Evolutionary conservation across 64 coral and sea anemone genomes (phyloP).

Genomic region (Porites lutea): DNA sequence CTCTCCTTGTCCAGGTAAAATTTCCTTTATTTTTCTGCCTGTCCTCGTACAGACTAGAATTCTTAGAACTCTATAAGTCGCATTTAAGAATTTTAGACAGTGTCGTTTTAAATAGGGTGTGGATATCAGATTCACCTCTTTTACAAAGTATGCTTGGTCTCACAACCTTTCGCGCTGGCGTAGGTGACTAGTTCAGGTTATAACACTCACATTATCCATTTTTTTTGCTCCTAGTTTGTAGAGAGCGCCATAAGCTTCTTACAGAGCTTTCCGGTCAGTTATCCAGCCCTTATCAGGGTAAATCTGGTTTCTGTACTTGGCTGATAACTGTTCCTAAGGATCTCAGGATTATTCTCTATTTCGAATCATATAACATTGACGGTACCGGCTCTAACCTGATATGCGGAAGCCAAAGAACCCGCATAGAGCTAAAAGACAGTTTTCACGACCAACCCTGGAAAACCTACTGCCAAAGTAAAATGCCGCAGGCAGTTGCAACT

Average conservation of each 20-base stretch:
- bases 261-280: not conserved
- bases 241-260: not conserved
- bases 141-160: no score
- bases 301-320: not conserved
- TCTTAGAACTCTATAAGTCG: no score
- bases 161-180: not conserved
- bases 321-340: not conserved
- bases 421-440: not conserved
- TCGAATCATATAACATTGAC: not conserved
- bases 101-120: no score
- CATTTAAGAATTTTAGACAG: no score
- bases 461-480: not conserved
- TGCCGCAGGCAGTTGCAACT: not conserved
- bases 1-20: no score
- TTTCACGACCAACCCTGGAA: not conserved
- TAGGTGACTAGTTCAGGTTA: not conserved
- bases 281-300: not conserved
- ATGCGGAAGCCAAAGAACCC: not conserved
- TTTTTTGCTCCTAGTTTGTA: not conserved
- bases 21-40: no score
- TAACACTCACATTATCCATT: no score
- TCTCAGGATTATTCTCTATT: conserved; percentile 20
- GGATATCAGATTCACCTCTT: no score
- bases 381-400: not conserved
- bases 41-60: no score